Evolutionary conservation across 2,113 vertebrate genomes (phyloP).

Genomic region (Silurus meridionalis): DNA sequence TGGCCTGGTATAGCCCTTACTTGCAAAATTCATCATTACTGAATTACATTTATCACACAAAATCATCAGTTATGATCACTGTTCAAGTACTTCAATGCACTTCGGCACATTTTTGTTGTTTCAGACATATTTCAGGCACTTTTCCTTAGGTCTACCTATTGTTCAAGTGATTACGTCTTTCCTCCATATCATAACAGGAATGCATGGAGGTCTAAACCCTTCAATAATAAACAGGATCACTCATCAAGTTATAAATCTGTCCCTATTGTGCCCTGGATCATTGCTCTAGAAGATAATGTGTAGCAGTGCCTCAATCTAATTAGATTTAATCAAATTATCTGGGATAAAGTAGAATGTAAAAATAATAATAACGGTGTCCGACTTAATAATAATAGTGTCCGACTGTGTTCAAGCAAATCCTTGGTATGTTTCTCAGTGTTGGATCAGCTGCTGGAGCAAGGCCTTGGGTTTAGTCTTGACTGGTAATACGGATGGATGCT

Average conservation of each 20-base stretch:
- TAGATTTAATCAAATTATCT: conserved; percentile 35
- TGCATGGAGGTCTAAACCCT: conserved; percentile 44
- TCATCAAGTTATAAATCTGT: conserved; percentile 29
- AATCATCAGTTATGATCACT: conserved; percentile 40
- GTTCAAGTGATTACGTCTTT: conserved; percentile 40
- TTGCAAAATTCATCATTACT: conserved; percentile 35
- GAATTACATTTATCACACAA: conserved; percentile 47
- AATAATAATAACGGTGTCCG: conserved; percentile 49
- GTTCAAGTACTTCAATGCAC: conserved; percentile 25
- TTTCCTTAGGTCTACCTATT: conserved; percentile 43
- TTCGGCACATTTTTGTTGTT: conserved; percentile 31
- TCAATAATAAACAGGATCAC: conserved; percentile 40
- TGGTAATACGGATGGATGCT: conserved; percentile 41
- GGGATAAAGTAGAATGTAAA: conserved; percentile 23
- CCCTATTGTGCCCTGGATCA: background rate
- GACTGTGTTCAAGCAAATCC: conserved; percentile 37
- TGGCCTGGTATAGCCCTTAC: conserved; percentile 8
- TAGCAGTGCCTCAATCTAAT: conserved; percentile 26
- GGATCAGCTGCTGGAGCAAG: conserved; percentile 54
- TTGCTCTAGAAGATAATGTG: conserved; percentile 14
- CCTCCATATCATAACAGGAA: conserved; percentile 32
- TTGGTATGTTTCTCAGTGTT: conserved; percentile 49
- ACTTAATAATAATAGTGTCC: background rate
- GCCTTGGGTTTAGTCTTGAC: conserved; percentile 46
- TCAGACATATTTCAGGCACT: conserved; percentile 42